A percentile compares a stretch with the other conserved stretches of the same genome.
These are phyloP conservation scores for Nephotettix cincticeps DNA, from an alignment of 1,140 invertebrate genomes.

Conservation along the genomic window DNA sequence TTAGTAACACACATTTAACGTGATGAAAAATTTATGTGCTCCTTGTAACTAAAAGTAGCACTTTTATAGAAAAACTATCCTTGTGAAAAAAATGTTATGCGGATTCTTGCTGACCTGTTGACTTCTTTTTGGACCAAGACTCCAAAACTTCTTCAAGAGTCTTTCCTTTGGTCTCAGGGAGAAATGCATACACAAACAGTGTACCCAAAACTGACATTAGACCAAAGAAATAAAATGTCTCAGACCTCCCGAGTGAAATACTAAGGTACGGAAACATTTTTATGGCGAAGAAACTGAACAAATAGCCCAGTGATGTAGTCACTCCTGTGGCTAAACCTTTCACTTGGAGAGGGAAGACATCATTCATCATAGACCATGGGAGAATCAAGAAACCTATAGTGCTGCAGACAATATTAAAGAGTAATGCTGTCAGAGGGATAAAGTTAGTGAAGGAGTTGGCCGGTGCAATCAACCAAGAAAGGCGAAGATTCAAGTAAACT, in stretches of 20 bases:
- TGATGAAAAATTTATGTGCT: too few relatives aligned
- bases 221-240: conserved; percentile 71
- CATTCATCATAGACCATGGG: conserved; percentile 63
- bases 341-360: conserved; percentile 49
- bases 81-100: neutral
- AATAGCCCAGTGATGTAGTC: conserved; percentile 63
- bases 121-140: conserved; percentile 31
- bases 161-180: conserved; percentile 82
- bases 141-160: conserved; percentile 65
- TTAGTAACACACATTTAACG: too few relatives aligned
- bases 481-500: conserved; percentile 45
- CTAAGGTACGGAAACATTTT: conserved; percentile 68
- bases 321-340: conserved; percentile 62
- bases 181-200: conserved; percentile 62
- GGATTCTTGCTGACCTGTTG: neutral
- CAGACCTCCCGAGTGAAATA: conserved; percentile 55
- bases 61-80: too few relatives aligned
- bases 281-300: conserved; percentile 70
- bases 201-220: conserved; percentile 63
- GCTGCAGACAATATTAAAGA: conserved; percentile 55
- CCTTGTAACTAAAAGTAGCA: too few relatives aligned
- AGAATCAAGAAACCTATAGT: conserved; percentile 57
- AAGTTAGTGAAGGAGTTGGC: conserved; percentile 43
- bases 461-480: neutral
- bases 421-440: conserved; percentile 51